Conservation (phyloP, 1,140 invertebrate genomes). For the Cyrtorhinus lividipennis region DNA sequence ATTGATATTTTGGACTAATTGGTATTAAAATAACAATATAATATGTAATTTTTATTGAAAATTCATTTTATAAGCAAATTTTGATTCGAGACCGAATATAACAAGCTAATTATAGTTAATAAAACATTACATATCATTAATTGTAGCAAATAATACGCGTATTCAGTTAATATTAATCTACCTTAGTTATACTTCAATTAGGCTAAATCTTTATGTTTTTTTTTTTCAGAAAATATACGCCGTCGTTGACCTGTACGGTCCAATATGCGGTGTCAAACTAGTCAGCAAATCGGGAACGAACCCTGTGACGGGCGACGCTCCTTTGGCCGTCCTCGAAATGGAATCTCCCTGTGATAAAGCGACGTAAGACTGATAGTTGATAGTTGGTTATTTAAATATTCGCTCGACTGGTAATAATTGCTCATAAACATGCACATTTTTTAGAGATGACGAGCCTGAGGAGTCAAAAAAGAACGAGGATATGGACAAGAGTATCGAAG, state of each 20-base stretch:
- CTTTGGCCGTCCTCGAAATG: constrained; percentile 18
- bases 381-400: not conserved
- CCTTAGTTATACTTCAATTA: too few relatives aligned
- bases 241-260: constrained; percentile 56
- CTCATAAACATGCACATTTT: not conserved
- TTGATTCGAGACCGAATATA: too few relatives aligned
- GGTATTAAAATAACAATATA: not conserved
- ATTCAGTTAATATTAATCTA: too few relatives aligned
- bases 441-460: constrained; percentile 5
- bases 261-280: constrained; percentile 47
- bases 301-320: constrained; percentile 15
- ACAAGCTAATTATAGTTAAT: too few relatives aligned
- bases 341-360: constrained; percentile 16
- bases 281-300: constrained; percentile 27
- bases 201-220: too few relatives aligned
- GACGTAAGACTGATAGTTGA: not conserved
- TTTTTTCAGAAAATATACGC: constrained; percentile 34
- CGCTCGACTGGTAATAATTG: too few relatives aligned
- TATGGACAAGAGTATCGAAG: constrained; percentile 19
- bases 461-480: constrained; percentile 15
- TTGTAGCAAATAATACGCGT: too few relatives aligned
- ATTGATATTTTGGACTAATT: too few relatives aligned
- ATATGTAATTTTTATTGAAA: not conserved
- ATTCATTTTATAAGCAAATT: not conserved
- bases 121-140: too few relatives aligned